Base-by-base conservation (phyloP, 2,113 vertebrate species). In the Ctenomys sociabilis region DNA sequence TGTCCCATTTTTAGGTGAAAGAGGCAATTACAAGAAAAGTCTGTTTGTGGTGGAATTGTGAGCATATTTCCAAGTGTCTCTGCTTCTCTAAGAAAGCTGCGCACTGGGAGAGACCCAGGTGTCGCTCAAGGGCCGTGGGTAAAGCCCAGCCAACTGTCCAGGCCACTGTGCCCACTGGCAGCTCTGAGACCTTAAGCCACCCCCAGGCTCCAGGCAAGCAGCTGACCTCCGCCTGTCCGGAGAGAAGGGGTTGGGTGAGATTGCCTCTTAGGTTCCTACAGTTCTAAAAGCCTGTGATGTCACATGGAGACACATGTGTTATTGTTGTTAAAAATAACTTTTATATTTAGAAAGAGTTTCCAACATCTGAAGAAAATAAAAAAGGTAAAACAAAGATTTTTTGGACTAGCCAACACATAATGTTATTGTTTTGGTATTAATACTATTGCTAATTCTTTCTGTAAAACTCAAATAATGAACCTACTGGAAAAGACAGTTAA, bases 401-500 rank as follows among this genome's bases (percentile, higher is more conserved):
- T 88, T 37, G 90, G 73, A 52, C 40, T 66, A 95, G 52, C 52
- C 49, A 91, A 92, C 88, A 80, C 45, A 90, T 92, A 80, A 40
- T 92, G 75, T n/a, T 66, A 28, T 78, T 85, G 32, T 96, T 95
- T 87, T 57, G 75, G 14, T 94, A 54, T 54, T 68, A 84, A 93
- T 70, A 72, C 6, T 52, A 49, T 63, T 45, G 83, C 37, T 83
- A 92, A 94, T 80, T 85, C n/a, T n/a, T n/a, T n/a, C n/a, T n/a
- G n/a, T 87, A 54, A 83, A 84, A 85, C 72, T 57, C 61, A 80
- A 85, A 64, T 52, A 52, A 32, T 6, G 82, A 83, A 21, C 43
- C 61, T 35, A 5, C 16, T 7, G 8, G 73, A 90, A 45, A 93
- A 77, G 43, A 45, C 43, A 1, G 26, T 21, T 45, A n/a, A n/a